Conservation (phyloP, 1,140 invertebrate species). For the Drosophila burlai region DNA sequence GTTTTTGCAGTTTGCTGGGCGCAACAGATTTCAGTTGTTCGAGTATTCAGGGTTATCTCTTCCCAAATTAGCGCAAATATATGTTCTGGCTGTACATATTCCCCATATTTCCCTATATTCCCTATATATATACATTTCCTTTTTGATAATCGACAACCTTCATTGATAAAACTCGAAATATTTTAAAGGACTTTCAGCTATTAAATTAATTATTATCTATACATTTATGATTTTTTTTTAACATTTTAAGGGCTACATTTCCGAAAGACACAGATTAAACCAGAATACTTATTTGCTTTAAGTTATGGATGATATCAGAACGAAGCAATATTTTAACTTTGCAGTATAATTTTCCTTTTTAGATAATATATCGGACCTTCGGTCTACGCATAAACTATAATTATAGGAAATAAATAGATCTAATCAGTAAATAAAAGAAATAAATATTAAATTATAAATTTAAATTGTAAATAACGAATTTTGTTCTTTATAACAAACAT, state of each 20-base stretch:
- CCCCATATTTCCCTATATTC: background rate
- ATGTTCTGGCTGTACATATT: background rate
- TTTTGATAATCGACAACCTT: background rate
- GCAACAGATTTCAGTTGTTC: conserved; percentile 9
- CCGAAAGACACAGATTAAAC: background rate
- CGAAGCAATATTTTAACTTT: too few relatives aligned
- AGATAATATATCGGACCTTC: too few relatives aligned
- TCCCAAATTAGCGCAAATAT: background rate
- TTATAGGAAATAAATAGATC: too few relatives aligned
- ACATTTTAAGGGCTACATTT: background rate
- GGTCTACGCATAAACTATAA: too few relatives aligned
- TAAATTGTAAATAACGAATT: too few relatives aligned
- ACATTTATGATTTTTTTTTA: background rate
- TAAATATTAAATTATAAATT: too few relatives aligned
- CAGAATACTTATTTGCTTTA: background rate
- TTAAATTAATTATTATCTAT: background rate
- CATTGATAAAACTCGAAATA: background rate
- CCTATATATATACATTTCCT: background rate
- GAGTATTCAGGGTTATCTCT: background rate
- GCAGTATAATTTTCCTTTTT: too few relatives aligned
- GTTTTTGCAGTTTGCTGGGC: conserved; percentile 40
- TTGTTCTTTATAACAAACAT: too few relatives aligned
- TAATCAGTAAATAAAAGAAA: too few relatives aligned
- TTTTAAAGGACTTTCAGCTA: background rate
- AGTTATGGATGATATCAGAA: background rate